These are phyloP conservation scores for Stomatorhinus ivindoensis DNA, from an alignment of 2,113 vertebrate genomes.

Conservation along the genomic window DNA sequence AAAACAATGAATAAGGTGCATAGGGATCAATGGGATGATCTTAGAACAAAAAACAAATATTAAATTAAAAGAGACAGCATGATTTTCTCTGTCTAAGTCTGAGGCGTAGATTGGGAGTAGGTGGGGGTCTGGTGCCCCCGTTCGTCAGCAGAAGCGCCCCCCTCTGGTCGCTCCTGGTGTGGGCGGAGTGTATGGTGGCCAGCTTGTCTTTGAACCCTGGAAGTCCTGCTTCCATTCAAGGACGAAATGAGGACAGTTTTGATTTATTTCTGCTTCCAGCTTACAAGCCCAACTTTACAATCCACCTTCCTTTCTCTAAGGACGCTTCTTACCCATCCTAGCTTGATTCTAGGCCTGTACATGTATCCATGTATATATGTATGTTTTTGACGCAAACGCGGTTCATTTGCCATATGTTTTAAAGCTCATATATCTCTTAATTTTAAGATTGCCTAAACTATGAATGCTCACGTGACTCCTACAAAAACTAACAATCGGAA, in stretches of 20 bases:
- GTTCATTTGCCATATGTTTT: neutral
- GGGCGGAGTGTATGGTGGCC: neutral
- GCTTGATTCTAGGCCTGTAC: neutral
- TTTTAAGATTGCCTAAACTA: neutral
- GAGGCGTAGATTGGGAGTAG: neutral
- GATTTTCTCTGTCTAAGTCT: neutral
- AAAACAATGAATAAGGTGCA: conserved; percentile 3
- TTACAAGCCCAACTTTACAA: neutral
- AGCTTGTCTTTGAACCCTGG: neutral
- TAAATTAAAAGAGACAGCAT: conserved; percentile 11
- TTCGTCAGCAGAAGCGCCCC: neutral
- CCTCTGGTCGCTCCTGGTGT: neutral
- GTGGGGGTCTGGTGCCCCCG: neutral
- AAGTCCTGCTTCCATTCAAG: neutral
- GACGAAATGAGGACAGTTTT: neutral
- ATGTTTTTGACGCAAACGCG: neutral
- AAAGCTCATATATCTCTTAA: neutral
- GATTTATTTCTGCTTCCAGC: neutral
- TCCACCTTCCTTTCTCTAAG: neutral
- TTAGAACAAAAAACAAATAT: conserved; percentile 16
- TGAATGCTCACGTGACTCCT: neutral
- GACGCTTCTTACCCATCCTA: neutral
- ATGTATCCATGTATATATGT: neutral
- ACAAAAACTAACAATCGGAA: neutral
- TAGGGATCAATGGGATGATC: neutral